Conservation (phyloP, 2,113 vertebrate species). For the Notechis scutatus region DNA sequence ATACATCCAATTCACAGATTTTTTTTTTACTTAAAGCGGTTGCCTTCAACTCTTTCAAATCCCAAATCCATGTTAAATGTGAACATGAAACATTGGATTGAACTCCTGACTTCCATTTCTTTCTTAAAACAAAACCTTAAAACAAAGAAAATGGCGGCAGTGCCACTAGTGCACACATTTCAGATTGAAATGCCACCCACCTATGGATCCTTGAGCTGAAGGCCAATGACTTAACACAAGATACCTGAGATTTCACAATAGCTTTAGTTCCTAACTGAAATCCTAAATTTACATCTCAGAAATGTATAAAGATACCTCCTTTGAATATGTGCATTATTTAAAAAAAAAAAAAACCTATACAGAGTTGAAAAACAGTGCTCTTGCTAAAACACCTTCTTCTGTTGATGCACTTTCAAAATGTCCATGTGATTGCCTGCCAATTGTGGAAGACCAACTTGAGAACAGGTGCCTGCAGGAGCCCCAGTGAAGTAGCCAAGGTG, state of each 20-base stretch:
- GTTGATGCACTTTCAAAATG: constrained; percentile 56
- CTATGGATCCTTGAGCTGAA: constrained; percentile 7
- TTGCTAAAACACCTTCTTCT: constrained; percentile 63
- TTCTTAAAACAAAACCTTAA: neutral
- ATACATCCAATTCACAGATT: constrained; percentile 74
- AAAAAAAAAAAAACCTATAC: constrained; percentile 70
- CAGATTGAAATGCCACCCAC: neutral
- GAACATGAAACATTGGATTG: neutral
- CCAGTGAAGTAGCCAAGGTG: constrained; percentile 41
- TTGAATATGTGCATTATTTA: constrained; percentile 73
- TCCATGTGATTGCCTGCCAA: constrained; percentile 26
- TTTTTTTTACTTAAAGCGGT: constrained; percentile 68
- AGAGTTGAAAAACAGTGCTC: constrained; percentile 68
- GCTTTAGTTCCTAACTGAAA: constrained; percentile 80
- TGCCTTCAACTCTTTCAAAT: constrained; percentile 11
- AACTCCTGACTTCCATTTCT: neutral
- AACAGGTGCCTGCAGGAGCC: constrained; percentile 37
- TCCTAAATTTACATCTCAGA: constrained; percentile 78
- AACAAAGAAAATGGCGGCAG: neutral
- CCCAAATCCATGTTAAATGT: neutral
- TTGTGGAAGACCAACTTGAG: neutral
- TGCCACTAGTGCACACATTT: neutral
- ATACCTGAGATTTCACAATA: constrained; percentile 94
- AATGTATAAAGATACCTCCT: constrained; percentile 71
- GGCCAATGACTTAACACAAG: constrained; percentile 75